A percentile compares a stretch with the other conserved stretches of the same genome.
These are phyloP conservation scores for Potorous gilbertii DNA, from an alignment of 2,797 vertebrate genomes.

Conservation along the genomic window DNA sequence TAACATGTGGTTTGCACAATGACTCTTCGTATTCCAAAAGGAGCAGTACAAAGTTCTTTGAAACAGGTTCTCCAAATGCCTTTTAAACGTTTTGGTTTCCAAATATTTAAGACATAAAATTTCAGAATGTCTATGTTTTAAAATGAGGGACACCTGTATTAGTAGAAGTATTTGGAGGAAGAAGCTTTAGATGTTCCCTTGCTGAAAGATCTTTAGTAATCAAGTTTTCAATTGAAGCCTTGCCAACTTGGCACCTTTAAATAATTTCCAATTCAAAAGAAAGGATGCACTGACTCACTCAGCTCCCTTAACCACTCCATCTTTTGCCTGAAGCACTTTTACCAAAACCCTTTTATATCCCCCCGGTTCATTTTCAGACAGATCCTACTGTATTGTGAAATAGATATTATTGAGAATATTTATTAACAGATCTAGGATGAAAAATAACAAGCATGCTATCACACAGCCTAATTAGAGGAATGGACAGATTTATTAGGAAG, in stretches of 20 bases:
- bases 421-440: slow-evolving; percentile 74
- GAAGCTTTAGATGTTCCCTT: neutral
- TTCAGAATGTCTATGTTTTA: neutral
- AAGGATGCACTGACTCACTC: neutral
- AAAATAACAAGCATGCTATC: slow-evolving; percentile 65
- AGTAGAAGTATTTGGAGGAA: neutral
- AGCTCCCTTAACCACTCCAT: neutral
- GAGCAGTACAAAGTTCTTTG: neutral
- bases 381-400: neutral
- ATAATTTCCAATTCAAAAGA: neutral
- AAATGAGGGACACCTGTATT: neutral
- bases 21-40: neutral
- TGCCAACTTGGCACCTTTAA: neutral
- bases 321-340: neutral
- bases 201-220: neutral
- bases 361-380: neutral
- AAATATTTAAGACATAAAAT: neutral
- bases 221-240: neutral
- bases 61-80: neutral
- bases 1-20: neutral
- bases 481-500: slow-evolving; percentile 78
- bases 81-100: neutral
- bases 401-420: slow-evolving; percentile 53
- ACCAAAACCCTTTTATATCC: neutral
- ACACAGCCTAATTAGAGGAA: slow-evolving; percentile 79